Evolutionary conservation across 2,888 invertebrate species (phyloP).

Genomic region (Dryadula phaetusa): DNA sequence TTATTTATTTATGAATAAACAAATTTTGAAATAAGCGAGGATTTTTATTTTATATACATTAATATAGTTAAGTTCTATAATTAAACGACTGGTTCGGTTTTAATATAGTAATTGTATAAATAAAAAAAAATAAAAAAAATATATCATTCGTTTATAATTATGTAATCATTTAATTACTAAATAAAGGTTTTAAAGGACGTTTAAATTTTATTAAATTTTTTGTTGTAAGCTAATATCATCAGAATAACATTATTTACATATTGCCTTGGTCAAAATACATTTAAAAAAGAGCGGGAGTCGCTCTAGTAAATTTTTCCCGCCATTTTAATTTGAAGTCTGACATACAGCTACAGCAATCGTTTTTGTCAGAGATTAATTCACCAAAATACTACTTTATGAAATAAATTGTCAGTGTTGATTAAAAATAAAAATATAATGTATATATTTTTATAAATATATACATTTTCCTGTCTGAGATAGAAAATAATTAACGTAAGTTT

Average conservation of each 20-base stretch:
- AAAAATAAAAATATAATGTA: too few species aligned
- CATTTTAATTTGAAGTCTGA: not conserved
- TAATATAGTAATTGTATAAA: not conserved
- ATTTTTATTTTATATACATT: conserved; percentile 38
- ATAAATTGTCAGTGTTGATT: not conserved
- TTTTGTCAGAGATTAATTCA: not conserved
- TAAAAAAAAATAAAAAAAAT: not conserved
- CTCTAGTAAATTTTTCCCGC: not conserved
- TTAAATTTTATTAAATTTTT: not conserved
- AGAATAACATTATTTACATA: conserved; percentile 2
- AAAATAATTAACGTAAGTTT: not conserved
- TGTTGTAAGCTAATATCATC: not conserved
- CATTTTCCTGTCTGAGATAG: not conserved
- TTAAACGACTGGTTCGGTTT: not conserved
- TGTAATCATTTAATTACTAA: too few species aligned
- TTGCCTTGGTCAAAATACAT: conserved; percentile 6
- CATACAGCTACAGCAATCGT: not conserved
- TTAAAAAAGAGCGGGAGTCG: conserved; percentile 5
- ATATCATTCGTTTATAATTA: too few species aligned
- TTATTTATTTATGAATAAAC: conserved; percentile 85
- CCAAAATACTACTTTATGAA: not conserved
- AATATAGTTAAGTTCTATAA: not conserved
- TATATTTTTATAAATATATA: too few species aligned
- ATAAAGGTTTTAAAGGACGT: too few species aligned
- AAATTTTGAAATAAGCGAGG: conserved; percentile 78